Conservation (phyloP, 2,113 vertebrate genomes). For the Menidia beryllina region DNA sequence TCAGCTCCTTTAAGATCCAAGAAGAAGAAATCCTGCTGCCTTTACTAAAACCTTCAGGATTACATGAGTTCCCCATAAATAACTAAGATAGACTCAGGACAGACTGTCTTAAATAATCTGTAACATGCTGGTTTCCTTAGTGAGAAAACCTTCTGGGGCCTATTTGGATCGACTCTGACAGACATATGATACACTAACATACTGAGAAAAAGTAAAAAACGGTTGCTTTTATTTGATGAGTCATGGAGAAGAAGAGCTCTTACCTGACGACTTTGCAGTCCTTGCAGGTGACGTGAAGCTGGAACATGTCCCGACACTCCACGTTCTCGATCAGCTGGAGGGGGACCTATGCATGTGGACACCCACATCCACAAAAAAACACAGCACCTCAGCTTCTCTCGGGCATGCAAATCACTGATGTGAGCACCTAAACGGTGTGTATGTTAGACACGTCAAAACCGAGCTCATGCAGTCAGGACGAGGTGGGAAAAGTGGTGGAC, state of each 20-base stretch:
- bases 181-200: no score
- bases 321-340: slow-evolving; percentile 95
- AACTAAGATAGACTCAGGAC: no score
- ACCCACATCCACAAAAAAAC: not conserved
- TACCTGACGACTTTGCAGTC: slow-evolving; percentile 99
- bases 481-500: not conserved
- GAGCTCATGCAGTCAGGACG: slow-evolving; percentile 59
- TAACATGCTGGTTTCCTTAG: no score
- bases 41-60: no score
- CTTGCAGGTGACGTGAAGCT: slow-evolving; percentile 97
- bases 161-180: no score
- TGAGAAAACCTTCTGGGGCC: no score
- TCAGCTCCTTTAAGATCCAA: no score
- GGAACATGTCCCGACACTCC: slow-evolving; percentile 97
- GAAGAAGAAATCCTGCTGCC: no score
- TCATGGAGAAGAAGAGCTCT: not conserved
- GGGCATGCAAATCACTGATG: not conserved
- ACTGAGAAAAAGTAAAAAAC: no score
- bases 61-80: no score
- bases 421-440: not conserved
- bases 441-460: not conserved
- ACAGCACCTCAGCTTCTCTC: not conserved
- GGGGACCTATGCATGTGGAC: slow-evolving; percentile 85
- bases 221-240: not conserved
- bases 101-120: no score